Base-by-base conservation (phyloP, 2,113 vertebrate genomes). In the Pangasianodon hypophthalmus region DNA sequence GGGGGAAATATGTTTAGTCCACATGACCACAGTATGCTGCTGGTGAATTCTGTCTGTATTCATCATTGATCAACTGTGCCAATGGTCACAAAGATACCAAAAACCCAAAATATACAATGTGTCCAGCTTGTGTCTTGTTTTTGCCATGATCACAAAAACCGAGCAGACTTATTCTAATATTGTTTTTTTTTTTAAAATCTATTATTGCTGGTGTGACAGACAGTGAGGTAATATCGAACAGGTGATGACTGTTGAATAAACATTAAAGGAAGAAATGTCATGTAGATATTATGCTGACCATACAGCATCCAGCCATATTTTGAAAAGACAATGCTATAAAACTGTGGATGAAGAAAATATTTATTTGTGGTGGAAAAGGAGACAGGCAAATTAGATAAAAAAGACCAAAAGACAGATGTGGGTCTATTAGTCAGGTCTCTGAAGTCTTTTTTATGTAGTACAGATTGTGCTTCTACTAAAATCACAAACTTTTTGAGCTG, bases 381-480 rank as follows among this genome's bases (percentile, higher is more conserved):
- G 32, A 83, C 52, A 58, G 52, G 52, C 58, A 21, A 58, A 58
- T 83, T 83, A 37, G 54, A 24, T 11, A 83, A 37, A 58, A 58
- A 60, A 84, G 32, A 84, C 37, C 37, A 60, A 26, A 84, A 60
- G 82, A 84, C 10, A 21, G 44, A 60, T 84, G 37, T 84, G 10
- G 19, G 37, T 62, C 37, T 32, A 44, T 60, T 84, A 60, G 19
- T 41, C 82, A 41, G 32, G 37, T 60, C 56, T 84, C 54, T 44
- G 81, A 13, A 60, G 37, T 60, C 54, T 58, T 84, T 26, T 84
- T 83, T 83, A 37, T 56, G 32, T 83, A 83, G 75, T 52, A 52
- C 77, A 52, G 46, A 81, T 54, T 83, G 52, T 58, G n/a, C 80
- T 56, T 56, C 8, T 24, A 83, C 52, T 58, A 58, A 56, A 58